Conservation (phyloP, 1,140 invertebrate genomes). For the Portunus trituberculatus region DNA sequence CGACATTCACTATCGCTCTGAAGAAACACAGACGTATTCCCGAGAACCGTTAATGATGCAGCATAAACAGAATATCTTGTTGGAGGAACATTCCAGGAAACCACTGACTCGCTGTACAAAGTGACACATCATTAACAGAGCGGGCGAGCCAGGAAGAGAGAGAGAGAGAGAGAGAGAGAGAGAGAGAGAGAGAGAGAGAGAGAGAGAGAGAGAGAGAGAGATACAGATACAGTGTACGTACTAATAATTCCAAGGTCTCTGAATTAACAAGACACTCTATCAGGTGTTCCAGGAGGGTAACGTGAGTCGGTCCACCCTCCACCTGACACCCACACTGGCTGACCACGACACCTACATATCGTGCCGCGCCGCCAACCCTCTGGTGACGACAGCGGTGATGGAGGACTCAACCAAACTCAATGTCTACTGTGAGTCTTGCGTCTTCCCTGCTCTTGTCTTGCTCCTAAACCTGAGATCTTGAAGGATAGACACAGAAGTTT, state of each 20-base stretch:
- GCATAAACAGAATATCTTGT: too few species aligned
- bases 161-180: too few species aligned
- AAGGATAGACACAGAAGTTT: too few species aligned
- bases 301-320: conserved; percentile 57
- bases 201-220: conserved; percentile 14
- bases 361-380: conserved; percentile 56
- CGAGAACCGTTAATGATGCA: too few species aligned
- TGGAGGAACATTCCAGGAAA: too few species aligned
- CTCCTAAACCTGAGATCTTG: too few species aligned
- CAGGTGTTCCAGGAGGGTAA: conserved; percentile 68
- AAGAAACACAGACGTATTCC: too few species aligned
- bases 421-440: conserved; percentile 56
- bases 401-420: conserved; percentile 61
- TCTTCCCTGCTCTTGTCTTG: background rate
- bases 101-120: too few species aligned
- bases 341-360: conserved; percentile 62
- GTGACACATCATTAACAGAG: too few species aligned
- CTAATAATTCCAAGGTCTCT: background rate
- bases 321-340: conserved; percentile 56
- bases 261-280: background rate
- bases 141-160: too few species aligned
- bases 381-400: conserved; percentile 58
- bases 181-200: too few species aligned
- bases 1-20: too few species aligned
- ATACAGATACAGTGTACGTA: background rate